Evolutionary conservation across 2,797 vertebrate species (phyloP).

Genomic region (Pterois miles): DNA sequence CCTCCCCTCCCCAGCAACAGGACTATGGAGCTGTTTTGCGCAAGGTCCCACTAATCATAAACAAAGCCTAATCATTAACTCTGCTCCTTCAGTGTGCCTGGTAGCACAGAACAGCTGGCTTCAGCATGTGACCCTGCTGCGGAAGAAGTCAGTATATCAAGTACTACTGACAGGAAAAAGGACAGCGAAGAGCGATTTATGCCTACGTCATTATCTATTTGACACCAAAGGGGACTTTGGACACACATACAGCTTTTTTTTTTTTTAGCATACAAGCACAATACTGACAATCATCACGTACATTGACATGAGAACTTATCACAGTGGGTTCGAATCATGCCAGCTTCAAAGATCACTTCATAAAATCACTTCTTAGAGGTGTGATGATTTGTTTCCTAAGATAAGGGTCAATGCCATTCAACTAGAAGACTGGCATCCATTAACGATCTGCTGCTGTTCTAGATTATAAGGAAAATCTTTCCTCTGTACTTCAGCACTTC

Average conservation of each 20-base stretch:
- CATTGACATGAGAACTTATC: slow-evolving; percentile 21
- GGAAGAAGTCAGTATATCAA: slow-evolving; percentile 46
- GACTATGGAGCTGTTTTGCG: slow-evolving; percentile 62
- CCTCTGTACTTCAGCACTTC: slow-evolving; percentile 2
- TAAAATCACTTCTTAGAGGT: slow-evolving; percentile 25
- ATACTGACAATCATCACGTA: slow-evolving; percentile 22
- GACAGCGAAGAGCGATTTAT: neutral
- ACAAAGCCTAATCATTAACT: slow-evolving; percentile 83
- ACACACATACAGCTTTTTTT: slow-evolving; percentile 18
- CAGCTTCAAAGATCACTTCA: slow-evolving; percentile 58
- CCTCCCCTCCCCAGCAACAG: slow-evolving; percentile 50
- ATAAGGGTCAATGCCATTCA: slow-evolving; percentile 49
- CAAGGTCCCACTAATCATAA: slow-evolving; percentile 80
- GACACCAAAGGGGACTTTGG: slow-evolving; percentile 41
- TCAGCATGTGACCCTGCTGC: slow-evolving; percentile 64
- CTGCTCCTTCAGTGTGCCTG: slow-evolving; percentile 55
- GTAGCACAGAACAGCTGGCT: slow-evolving; percentile 50
- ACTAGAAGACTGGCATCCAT: neutral
- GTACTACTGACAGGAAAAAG: slow-evolving; percentile 26
- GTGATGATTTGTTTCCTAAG: slow-evolving; percentile 33
- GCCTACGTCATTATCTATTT: slow-evolving; percentile 29
- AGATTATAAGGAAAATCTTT: slow-evolving; percentile 13
- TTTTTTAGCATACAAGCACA: neutral
- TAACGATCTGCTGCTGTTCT: slow-evolving; percentile 4
- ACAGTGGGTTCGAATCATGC: slow-evolving; percentile 20